Evolutionary conservation across 2,113 vertebrate species (phyloP).

Genomic region (Phainopepla nitens): DNA sequence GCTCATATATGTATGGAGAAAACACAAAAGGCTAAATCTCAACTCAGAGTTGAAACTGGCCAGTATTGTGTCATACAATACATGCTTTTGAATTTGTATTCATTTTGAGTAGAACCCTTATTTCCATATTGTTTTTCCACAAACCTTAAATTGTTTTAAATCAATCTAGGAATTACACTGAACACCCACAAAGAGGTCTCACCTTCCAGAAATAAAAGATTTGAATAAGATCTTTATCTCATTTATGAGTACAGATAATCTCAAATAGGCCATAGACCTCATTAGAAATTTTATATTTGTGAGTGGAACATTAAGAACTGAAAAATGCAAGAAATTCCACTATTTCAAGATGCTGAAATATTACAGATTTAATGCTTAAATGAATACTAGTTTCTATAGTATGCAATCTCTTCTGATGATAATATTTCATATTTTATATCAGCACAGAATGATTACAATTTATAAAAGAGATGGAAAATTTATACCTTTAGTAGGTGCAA

Average conservation of each 20-base stretch:
- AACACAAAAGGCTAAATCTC: background rate
- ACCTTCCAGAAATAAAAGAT: background rate
- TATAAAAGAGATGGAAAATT: background rate
- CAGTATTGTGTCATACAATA: background rate
- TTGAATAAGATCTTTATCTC: background rate
- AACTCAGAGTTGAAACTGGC: background rate
- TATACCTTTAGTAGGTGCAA: background rate
- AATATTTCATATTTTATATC: background rate
- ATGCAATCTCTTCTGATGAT: background rate
- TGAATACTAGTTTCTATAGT: background rate
- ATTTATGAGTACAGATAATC: background rate
- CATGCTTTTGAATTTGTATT: background rate
- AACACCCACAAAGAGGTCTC: background rate
- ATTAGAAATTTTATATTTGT: background rate
- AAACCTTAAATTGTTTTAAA: background rate
- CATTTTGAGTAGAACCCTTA: background rate
- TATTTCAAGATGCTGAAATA: background rate
- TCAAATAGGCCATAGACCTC: background rate
- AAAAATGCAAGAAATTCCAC: background rate
- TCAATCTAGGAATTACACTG: background rate
- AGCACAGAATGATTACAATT: background rate
- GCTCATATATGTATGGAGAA: background rate
- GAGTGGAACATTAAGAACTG: background rate
- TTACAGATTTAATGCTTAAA: background rate
- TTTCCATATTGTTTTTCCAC: background rate